phyloP scores from a whole-genome alignment of 1,140 invertebrate species.

The Drosophila persimilis region DNA sequence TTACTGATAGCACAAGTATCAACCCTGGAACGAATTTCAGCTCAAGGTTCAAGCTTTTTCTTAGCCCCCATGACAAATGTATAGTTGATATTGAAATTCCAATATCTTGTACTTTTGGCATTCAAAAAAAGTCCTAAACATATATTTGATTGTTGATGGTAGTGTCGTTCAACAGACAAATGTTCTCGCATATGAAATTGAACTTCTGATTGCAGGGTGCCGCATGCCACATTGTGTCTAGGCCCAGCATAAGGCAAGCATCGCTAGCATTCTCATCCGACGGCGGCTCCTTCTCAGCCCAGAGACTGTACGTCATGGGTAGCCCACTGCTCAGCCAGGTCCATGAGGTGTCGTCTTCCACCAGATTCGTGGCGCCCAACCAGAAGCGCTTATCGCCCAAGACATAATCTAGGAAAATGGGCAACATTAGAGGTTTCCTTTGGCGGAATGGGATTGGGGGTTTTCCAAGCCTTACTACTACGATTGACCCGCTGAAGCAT shows the following conservation, averaged over 20 bases:
- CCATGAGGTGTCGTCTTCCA: slow-evolving; percentile 26
- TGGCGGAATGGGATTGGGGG: no score
- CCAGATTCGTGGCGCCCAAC: slow-evolving; percentile 56
- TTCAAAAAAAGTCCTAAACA: background rate
- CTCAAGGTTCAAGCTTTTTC: no score
- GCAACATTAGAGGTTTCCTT: background rate
- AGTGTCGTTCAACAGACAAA: slow-evolving; percentile 20
- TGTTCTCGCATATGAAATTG: slow-evolving; percentile 53
- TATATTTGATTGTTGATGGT: slow-evolving; percentile 17
- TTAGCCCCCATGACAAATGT: no score
- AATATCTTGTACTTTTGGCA: no score
- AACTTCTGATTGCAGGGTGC: slow-evolving; percentile 31
- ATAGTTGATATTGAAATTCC: no score
- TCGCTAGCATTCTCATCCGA: background rate
- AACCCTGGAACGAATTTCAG: no score
- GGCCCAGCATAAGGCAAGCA: slow-evolving; percentile 39
- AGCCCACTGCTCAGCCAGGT: slow-evolving; percentile 49
- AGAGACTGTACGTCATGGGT: slow-evolving; percentile 52
- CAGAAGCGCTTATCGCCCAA: slow-evolving; percentile 45
- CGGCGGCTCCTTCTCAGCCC: slow-evolving; percentile 34
- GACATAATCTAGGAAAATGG: slow-evolving; percentile 9
- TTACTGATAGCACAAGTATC: no score
- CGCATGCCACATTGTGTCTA: slow-evolving; percentile 47
- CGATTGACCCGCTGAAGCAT: slow-evolving; percentile 22
- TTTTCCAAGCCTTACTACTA: slow-evolving; percentile 23